Percentiles rank a stretch among this genome's conserved stretches.
Evolutionary conservation across 2,113 vertebrate genomes (phyloP).

Genomic region (Esox niger): DNA sequence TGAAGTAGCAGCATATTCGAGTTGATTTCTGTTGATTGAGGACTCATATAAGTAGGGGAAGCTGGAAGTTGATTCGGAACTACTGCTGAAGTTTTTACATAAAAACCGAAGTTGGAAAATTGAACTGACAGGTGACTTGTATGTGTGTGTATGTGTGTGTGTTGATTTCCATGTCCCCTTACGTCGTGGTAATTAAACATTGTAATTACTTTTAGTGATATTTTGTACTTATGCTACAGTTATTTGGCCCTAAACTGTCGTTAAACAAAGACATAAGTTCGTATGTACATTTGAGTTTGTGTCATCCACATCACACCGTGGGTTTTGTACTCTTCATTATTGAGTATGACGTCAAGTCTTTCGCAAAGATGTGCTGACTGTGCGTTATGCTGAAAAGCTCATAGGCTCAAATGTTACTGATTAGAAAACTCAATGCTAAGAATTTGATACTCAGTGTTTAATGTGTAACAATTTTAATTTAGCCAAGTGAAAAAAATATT

Average conservation of each 20-base stretch:
- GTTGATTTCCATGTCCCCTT: slow-evolving; percentile 4
- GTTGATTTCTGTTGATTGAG: slow-evolving; percentile 6
- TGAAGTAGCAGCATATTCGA: slow-evolving; percentile 21
- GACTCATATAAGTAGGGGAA: slow-evolving; percentile 14
- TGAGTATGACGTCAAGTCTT: slow-evolving; percentile 61
- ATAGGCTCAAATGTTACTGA: slow-evolving; percentile 23
- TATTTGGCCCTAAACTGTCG: too few relatives aligned
- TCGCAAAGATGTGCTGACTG: slow-evolving; percentile 72
- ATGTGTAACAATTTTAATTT: neutral
- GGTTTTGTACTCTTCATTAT: too few relatives aligned
- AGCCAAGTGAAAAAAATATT: too few relatives aligned
- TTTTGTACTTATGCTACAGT: too few relatives aligned
- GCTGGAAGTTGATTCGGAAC: slow-evolving; percentile 3
- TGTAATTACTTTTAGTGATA: too few relatives aligned
- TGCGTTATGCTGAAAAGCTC: slow-evolving; percentile 51
- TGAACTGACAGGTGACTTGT: slow-evolving; percentile 4
- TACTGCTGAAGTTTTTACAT: neutral
- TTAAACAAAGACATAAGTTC: too few relatives aligned
- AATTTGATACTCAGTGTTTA: neutral
- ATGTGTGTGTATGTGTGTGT: neutral
- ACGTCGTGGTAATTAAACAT: too few relatives aligned
- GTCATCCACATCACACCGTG: too few relatives aligned
- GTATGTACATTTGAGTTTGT: too few relatives aligned
- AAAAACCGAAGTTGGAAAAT: neutral
- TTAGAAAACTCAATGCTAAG: neutral